Evolutionary conservation across 2,113 vertebrate species (phyloP).

Genomic region (Aspidoscelis tigris): DNA sequence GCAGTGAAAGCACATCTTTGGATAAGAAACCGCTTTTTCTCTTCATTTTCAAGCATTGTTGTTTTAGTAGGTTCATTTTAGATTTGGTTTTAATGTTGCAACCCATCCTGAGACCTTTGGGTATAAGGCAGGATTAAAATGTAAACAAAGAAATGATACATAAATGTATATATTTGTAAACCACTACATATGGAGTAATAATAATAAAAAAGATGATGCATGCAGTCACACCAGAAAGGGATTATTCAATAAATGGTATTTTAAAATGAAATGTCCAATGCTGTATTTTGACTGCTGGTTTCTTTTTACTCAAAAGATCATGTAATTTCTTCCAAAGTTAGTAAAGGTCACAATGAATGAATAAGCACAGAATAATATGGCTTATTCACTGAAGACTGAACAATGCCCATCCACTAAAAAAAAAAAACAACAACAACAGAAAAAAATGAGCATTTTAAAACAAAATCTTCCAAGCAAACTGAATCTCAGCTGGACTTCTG

Average conservation of each 20-base stretch:
- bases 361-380: not conserved
- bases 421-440: too few species aligned
- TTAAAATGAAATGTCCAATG: not conserved
- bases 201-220: not conserved
- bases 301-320: not conserved
- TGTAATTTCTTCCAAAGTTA: not conserved
- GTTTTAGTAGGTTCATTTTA: too few species aligned
- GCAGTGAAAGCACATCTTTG: too few species aligned
- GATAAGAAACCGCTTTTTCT: too few species aligned
- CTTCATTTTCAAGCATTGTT: too few species aligned
- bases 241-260: not conserved
- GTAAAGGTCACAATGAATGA: not conserved
- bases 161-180: not conserved
- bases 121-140: too few species aligned
- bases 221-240: not conserved
- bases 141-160: not conserved
- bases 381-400: not conserved
- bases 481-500: not conserved
- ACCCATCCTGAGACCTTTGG: too few species aligned
- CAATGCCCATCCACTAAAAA: not conserved
- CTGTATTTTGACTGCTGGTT: not conserved
- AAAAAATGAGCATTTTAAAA: too few species aligned
- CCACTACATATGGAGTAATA: not conserved
- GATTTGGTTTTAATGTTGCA: too few species aligned
- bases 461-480: not conserved